Conservation (phyloP, 2,113 vertebrate genomes). For the Athene noctua region DNA sequence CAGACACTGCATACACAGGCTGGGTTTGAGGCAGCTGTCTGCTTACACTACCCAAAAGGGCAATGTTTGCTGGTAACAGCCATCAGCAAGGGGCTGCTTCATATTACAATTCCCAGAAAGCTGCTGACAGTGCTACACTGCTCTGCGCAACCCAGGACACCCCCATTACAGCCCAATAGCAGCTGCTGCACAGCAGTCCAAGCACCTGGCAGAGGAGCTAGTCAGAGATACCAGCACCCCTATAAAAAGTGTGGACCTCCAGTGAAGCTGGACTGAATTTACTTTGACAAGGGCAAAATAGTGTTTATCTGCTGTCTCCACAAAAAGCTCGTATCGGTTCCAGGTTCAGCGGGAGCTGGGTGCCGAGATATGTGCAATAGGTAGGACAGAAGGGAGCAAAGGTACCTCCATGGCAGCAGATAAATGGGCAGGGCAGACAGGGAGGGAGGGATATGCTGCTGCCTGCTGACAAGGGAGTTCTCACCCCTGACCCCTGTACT, state of each 20-base stretch:
- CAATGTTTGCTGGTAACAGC: background rate
- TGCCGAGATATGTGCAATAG: background rate
- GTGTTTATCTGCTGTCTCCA: background rate
- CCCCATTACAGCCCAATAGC: background rate
- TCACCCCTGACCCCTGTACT: constrained; percentile 41
- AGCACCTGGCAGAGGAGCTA: background rate
- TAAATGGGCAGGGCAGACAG: background rate
- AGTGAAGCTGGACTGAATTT: background rate
- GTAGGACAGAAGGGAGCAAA: background rate
- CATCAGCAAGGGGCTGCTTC: background rate
- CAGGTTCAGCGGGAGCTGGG: background rate
- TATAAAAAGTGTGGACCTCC: background rate
- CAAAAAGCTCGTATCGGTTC: background rate
- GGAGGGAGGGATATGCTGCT: background rate
- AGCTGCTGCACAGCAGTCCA: background rate
- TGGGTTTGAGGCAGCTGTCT: background rate
- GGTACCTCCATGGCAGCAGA: background rate
- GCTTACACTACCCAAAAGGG: background rate
- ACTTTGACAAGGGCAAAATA: background rate
- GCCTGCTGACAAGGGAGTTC: constrained; percentile 16
- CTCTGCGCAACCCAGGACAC: background rate
- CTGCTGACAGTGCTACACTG: background rate
- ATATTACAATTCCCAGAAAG: background rate
- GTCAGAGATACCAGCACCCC: background rate
- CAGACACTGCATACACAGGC: background rate